Percentiles rank a stretch among this genome's conserved stretches.
These are phyloP conservation scores for Teleogryllus occipitalis DNA, from an alignment of 1,140 invertebrate genomes.

Conservation along the genomic window DNA sequence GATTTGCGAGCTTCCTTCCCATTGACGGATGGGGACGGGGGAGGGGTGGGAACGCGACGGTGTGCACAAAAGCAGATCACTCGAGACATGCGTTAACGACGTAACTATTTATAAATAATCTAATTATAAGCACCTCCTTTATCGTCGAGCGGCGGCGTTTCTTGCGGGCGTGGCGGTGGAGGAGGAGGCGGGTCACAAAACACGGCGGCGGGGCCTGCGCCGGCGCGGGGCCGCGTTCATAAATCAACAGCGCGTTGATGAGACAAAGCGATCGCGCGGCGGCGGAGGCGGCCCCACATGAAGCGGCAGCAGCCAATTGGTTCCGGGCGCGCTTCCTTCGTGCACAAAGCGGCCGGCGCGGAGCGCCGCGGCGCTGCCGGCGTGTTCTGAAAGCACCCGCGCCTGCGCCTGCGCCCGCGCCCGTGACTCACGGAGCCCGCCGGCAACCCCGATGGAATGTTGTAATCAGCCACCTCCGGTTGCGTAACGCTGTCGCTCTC, in stretches of 20 bases:
- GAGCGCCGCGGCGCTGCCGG: background rate
- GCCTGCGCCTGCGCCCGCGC: background rate
- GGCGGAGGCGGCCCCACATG: background rate
- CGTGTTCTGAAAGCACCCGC: background rate
- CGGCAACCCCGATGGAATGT: background rate
- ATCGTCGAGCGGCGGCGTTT: background rate
- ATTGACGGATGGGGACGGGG: too few relatives aligned
- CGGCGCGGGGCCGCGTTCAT: background rate
- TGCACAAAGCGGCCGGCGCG: background rate
- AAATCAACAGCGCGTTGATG: background rate
- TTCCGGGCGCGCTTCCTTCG: background rate
- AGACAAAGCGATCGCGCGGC: background rate
- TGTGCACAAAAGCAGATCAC: background rate
- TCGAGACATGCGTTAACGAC: background rate
- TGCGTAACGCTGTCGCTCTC: background rate
- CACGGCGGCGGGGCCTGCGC: background rate
- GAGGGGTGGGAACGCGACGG: too few relatives aligned
- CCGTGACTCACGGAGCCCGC: too few relatives aligned
- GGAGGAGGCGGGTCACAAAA: background rate
- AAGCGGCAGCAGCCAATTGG: background rate
- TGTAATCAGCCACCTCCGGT: background rate
- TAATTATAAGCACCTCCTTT: constrained; percentile 1
- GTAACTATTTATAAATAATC: constrained; percentile 1
- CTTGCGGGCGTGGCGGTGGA: background rate
- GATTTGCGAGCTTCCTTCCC: too few relatives aligned